Conservation (phyloP, 2,888 invertebrate species). For the Chymomyza caudatula region DNA sequence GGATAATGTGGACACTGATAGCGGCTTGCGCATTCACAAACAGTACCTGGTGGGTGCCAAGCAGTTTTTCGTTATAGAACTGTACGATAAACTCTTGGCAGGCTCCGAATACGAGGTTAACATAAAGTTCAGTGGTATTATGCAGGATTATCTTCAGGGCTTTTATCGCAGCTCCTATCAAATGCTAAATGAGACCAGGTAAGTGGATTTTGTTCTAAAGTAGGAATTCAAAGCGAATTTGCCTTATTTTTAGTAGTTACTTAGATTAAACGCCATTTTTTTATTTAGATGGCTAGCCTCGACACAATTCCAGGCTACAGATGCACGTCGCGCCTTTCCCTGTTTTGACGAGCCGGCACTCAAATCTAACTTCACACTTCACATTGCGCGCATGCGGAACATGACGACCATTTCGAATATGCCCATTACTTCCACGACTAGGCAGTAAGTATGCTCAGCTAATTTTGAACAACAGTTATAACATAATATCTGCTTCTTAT, state of each 20-base stretch:
- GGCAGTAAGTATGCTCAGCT: constrained; percentile 67
- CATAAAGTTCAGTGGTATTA: constrained; percentile 84
- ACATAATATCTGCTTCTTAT: constrained; percentile 37
- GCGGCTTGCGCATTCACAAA: constrained; percentile 8
- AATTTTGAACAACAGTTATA: not conserved
- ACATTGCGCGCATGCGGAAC: constrained; percentile 84
- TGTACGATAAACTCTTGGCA: constrained; percentile 80
- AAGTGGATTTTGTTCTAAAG: too few species aligned
- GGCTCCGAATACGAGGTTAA: constrained; percentile 83
- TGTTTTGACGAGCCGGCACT: constrained; percentile 93
- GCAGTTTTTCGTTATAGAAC: constrained; percentile 85
- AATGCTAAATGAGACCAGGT: constrained; percentile 85
- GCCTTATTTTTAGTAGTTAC: not conserved
- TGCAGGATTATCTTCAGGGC: constrained; percentile 87
- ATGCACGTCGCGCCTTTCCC: constrained; percentile 89
- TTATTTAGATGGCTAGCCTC: constrained; percentile 86
- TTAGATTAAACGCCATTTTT: not conserved
- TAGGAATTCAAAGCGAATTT: not conserved
- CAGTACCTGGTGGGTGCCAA: constrained; percentile 75
- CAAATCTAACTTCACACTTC: constrained; percentile 88
- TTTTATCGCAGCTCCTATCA: constrained; percentile 91
- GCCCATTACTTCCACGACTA: constrained; percentile 79
- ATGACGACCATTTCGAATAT: constrained; percentile 90
- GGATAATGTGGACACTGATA: constrained; percentile 21
- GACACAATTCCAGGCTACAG: constrained; percentile 90